phyloP scores from a whole-genome alignment of 2,888 invertebrate genomes.

The Acanthosepion esculentum region DNA sequence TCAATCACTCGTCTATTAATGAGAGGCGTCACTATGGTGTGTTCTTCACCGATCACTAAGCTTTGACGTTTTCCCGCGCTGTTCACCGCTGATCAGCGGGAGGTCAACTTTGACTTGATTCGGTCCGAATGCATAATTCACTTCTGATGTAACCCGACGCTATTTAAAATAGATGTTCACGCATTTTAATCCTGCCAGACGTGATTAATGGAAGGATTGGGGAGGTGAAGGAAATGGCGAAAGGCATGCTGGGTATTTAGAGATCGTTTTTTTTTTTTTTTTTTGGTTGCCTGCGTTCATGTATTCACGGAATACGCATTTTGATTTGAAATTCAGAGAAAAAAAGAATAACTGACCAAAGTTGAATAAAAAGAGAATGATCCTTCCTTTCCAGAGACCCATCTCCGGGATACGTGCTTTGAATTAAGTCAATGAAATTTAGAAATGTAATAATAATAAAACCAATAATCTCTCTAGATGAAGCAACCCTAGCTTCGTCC shows the following conservation, averaged over 20 bases:
- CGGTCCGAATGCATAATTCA: background rate
- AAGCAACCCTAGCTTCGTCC: too few relatives aligned
- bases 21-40: constrained; percentile 16
- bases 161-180: background rate
- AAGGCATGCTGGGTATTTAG: too few relatives aligned
- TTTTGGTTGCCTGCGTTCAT: background rate
- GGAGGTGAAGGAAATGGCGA: background rate
- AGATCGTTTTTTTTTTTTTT: background rate
- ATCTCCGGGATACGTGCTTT: constrained; percentile 8
- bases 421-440: background rate
- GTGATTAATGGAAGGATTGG: background rate
- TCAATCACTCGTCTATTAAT: background rate
- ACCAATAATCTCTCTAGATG: too few relatives aligned
- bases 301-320: too few relatives aligned
- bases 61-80: background rate
- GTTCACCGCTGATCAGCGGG: background rate
- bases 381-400: background rate
- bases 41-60: background rate
- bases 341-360: too few relatives aligned
- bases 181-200: constrained; percentile 9
- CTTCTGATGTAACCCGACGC: constrained; percentile 33
- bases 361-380: background rate
- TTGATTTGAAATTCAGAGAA: too few relatives aligned
- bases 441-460: background rate
- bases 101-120: constrained; percentile 33